phyloP scores from a whole-genome alignment of 2,888 invertebrate species.

The Nymphalis polychloros region DNA sequence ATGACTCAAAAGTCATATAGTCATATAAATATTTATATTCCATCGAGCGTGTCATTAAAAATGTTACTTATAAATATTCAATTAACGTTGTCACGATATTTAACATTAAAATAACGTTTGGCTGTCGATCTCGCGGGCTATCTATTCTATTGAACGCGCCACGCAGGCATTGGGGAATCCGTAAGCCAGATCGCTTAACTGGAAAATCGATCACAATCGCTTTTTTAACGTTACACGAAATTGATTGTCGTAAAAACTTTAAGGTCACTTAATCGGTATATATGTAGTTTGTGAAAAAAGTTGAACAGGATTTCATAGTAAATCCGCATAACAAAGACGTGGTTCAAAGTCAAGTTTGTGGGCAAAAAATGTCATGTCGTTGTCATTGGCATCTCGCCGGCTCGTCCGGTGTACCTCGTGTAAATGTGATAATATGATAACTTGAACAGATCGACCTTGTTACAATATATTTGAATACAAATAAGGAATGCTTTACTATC shows the following conservation, averaged over 20 bases:
- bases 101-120: conserved; percentile 26
- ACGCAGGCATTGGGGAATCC: conserved; percentile 44
- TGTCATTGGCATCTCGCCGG: conserved; percentile 18
- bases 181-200: conserved; percentile 46
- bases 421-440: not conserved
- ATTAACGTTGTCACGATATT: conserved; percentile 23
- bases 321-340: conserved; percentile 62
- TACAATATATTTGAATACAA: not conserved
- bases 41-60: conserved; percentile 24
- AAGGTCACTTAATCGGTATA: conserved; percentile 43
- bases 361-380: conserved; percentile 36
- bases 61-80: conserved; percentile 27
- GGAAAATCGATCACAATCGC: conserved; percentile 56
- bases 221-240: conserved; percentile 46
- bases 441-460: not conserved
- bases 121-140: conserved; percentile 3
- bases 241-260: conserved; percentile 41
- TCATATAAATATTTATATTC: conserved; percentile 27
- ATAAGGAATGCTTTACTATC: too few relatives aligned
- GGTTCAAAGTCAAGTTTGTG: conserved; percentile 52
- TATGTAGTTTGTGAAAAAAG: conserved; percentile 47
- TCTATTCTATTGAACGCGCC: conserved; percentile 29
- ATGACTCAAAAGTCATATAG: conserved; percentile 27
- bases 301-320: conserved; percentile 64
- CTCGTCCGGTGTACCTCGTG: conserved; percentile 9